Conservation (phyloP, 2,113 vertebrate species). For the Rhinichthys klamathensis region DNA sequence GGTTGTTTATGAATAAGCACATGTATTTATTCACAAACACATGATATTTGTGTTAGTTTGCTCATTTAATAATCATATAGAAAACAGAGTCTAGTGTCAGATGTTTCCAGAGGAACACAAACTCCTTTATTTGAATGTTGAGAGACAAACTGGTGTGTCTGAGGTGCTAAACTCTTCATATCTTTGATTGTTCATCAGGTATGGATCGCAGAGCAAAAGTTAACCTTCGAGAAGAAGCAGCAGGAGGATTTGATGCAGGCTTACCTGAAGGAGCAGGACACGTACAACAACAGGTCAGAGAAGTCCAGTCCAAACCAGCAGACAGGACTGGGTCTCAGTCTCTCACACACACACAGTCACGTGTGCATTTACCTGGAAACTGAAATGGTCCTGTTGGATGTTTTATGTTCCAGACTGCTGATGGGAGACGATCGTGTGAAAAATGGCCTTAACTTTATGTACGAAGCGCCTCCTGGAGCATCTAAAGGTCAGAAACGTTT, state of each 20-base stretch:
- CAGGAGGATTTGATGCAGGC: constrained; percentile 98
- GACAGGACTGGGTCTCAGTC: neutral
- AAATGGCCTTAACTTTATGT: constrained; percentile 99
- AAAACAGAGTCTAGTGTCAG: neutral
- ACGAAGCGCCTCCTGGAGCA: constrained; percentile 96
- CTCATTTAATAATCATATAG: neutral
- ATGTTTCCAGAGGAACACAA: neutral
- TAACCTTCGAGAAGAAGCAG: constrained; percentile 95
- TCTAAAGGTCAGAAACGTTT: constrained; percentile 84
- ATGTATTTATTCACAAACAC: neutral
- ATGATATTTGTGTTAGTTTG: neutral
- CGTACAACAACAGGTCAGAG: constrained; percentile 93
- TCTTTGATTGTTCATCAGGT: constrained; percentile 75
- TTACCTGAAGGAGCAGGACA: constrained; percentile 96
- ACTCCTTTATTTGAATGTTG: neutral
- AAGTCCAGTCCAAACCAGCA: neutral
- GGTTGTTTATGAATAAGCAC: neutral
- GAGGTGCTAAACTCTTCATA: neutral
- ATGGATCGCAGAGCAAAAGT: constrained; percentile 99
- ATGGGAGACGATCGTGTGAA: constrained; percentile 99
- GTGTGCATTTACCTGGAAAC: neutral
- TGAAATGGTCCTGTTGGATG: neutral
- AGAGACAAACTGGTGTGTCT: neutral
- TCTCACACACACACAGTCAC: neutral
- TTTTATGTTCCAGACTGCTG: constrained; percentile 79